These are phyloP conservation scores for Ispidina lecontei DNA, from an alignment of 2,797 vertebrate genomes.

Conservation along the genomic window DNA sequence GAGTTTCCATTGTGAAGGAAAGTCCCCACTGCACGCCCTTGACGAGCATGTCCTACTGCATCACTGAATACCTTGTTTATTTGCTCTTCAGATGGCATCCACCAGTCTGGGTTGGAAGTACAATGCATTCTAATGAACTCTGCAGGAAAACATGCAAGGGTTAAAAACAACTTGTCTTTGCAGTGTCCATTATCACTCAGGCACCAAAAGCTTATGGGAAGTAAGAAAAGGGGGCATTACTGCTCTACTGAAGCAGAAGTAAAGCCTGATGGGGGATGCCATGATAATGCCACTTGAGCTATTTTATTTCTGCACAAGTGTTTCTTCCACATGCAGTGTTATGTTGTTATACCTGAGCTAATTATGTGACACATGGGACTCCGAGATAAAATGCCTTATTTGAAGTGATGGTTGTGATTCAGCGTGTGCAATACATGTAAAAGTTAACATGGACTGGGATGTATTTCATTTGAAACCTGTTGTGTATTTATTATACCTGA, in stretches of 20 bases:
- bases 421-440: neutral
- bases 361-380: neutral
- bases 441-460: neutral
- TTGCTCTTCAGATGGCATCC: conserved; percentile 99
- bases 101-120: conserved; percentile 98
- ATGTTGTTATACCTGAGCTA: neutral
- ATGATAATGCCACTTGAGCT: conserved; percentile 55
- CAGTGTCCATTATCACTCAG: neutral
- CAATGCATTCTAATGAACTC: conserved; percentile 99
- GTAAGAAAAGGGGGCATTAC: neutral
- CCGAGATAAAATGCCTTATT: neutral
- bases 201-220: conserved; percentile 1
- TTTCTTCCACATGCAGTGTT: conserved; percentile 26
- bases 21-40: conserved; percentile 94
- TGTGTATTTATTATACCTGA: neutral
- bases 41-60: conserved; percentile 94
- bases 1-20: conserved; percentile 90
- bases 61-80: conserved; percentile 99
- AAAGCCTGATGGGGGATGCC: conserved; percentile 69
- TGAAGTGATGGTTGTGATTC: neutral
- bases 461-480: neutral
- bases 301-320: neutral
- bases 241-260: conserved; percentile 8
- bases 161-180: conserved; percentile 37
- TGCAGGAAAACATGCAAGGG: conserved; percentile 70